These are phyloP conservation scores for Xiphophorus birchmanni DNA, from an alignment of 2,797 vertebrate species.

Conservation along the genomic window DNA sequence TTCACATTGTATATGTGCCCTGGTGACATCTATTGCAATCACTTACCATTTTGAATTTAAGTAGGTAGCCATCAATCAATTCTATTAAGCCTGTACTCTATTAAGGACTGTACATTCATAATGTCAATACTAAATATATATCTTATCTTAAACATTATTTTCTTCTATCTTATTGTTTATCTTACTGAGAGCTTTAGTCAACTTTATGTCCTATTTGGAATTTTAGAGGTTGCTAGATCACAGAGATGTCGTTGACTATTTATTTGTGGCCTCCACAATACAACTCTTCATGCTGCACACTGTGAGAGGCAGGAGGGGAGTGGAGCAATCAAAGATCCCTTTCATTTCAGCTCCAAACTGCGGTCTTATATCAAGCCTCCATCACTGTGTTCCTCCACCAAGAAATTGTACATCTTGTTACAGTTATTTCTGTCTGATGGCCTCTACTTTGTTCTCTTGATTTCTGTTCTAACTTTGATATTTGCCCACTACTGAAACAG, in stretches of 20 bases:
- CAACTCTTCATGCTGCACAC: conserved; percentile 73
- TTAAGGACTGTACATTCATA: background rate
- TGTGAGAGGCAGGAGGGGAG: conserved; percentile 22
- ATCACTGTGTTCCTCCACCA: conserved; percentile 49
- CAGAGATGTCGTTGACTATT: conserved; percentile 90
- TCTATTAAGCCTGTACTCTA: background rate
- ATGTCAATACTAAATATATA: background rate
- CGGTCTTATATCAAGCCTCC: conserved; percentile 56
- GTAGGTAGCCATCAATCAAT: background rate
- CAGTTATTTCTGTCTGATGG: conserved; percentile 50
- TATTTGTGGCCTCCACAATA: conserved; percentile 86
- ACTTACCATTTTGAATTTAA: background rate
- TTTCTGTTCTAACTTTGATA: conserved; percentile 30
- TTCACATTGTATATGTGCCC: background rate
- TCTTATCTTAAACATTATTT: background rate
- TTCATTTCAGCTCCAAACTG: conserved; percentile 71
- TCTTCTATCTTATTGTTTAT: background rate
- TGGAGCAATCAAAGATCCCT: conserved; percentile 71
- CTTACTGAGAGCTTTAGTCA: conserved; percentile 1
- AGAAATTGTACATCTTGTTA: conserved; percentile 50
- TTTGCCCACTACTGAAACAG: conserved; percentile 18
- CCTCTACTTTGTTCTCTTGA: conserved; percentile 29
- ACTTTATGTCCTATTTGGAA: conserved; percentile 13
- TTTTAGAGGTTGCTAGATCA: conserved; percentile 71
- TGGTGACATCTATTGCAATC: background rate